Conservation (phyloP, 2,113 vertebrate genomes). For the Heterotis niloticus region DNA sequence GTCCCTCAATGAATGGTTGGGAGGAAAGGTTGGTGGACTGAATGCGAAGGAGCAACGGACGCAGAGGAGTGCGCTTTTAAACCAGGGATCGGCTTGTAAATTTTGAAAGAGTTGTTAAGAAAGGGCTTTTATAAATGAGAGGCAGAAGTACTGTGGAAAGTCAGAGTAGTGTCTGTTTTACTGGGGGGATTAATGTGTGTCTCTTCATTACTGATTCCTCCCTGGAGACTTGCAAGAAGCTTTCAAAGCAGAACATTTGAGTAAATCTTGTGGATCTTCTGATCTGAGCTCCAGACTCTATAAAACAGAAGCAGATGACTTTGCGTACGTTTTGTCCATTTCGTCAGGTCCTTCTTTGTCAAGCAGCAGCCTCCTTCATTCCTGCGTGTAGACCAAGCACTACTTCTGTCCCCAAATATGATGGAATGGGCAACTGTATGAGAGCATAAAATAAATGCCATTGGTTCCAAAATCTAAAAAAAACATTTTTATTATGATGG, state of each 20-base stretch:
- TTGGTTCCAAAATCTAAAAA: not conserved
- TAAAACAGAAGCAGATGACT: conserved; percentile 38
- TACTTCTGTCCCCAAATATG: not conserved
- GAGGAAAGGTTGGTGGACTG: no score
- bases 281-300: conserved; percentile 25
- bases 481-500: not conserved
- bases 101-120: not conserved
- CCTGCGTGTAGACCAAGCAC: conserved; percentile 1
- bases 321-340: conserved; percentile 15
- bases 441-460: not conserved
- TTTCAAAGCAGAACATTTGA: conserved; percentile 30
- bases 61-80: no score
- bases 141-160: not conserved
- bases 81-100: no score
- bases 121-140: not conserved
- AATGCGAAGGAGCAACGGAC: no score
- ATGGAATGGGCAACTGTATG: not conserved
- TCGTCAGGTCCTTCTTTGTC: conserved; percentile 16
- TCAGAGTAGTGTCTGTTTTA: not conserved
- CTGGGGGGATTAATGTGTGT: not conserved
- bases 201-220: conserved; percentile 14
- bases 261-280: conserved; percentile 33
- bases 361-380: conserved; percentile 40
- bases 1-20: no score
- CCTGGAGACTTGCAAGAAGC: not conserved